Percentiles rank a stretch among this genome's conserved stretches.
These are phyloP conservation scores for Lophochroa leadbeateri DNA, from an alignment of 2,113 vertebrate species.

Conservation along the genomic window DNA sequence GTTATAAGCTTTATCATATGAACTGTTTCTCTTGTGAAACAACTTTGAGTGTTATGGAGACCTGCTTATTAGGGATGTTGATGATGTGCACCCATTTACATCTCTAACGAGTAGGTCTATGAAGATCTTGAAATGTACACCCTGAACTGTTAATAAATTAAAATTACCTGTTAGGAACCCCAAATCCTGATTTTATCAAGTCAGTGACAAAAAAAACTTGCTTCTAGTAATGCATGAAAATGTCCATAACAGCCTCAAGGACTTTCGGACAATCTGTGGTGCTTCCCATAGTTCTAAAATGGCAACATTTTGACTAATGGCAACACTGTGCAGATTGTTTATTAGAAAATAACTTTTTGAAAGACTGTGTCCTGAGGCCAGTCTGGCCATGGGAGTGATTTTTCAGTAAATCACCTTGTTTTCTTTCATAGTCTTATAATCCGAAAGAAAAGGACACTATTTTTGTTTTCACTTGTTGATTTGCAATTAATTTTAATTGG, in stretches of 20 bases:
- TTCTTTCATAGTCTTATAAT: neutral
- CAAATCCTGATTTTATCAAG: neutral
- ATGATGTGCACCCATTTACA: neutral
- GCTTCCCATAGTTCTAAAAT: neutral
- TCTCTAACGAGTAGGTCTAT: neutral
- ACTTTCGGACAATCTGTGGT: fast-evolving
- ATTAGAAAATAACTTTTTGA: neutral
- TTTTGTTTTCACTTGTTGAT: neutral
- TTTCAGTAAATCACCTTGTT: neutral
- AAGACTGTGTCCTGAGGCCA: neutral
- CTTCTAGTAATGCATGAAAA: neutral
- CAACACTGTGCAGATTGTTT: neutral
- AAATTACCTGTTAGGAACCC: neutral
- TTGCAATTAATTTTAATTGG: neutral
- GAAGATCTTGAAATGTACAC: neutral
- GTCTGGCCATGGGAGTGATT: neutral
- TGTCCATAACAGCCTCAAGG: neutral
- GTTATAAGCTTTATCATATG: neutral
- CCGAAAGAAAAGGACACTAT: neutral
- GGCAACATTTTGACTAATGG: neutral
- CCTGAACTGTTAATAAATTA: neutral
- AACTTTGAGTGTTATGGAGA: neutral
- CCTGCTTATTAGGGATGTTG: neutral
- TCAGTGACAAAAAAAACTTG: neutral
- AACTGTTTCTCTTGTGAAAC: neutral